Conservation (phyloP, 1,140 invertebrate species). For the Drosophila athabasca region DNA sequence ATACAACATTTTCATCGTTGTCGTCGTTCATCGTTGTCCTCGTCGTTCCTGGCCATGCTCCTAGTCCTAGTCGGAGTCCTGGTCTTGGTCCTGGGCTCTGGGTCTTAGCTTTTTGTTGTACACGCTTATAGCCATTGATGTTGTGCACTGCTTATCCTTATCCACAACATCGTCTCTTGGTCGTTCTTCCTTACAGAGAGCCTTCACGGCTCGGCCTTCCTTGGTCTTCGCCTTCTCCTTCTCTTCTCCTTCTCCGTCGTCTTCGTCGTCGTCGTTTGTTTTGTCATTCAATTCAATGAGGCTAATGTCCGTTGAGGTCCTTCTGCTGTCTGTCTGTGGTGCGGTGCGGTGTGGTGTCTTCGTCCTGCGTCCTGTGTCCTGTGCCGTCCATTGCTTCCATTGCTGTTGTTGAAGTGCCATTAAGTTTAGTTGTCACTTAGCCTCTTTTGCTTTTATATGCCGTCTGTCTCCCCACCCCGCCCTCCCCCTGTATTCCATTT, state of each 20-base stretch:
- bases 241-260: conserved; percentile 14
- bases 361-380: conserved; percentile 38
- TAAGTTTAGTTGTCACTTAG: conserved; percentile 83
- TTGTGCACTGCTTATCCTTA: conserved; percentile 75
- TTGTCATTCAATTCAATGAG: conserved; percentile 83
- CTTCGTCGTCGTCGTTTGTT: conserved; percentile 66
- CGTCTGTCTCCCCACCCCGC: conserved; percentile 10
- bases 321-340: conserved; percentile 1
- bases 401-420: conserved; percentile 83
- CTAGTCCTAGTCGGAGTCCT: no score
- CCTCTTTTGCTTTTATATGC: conserved; percentile 81
- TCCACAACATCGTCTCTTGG: conserved; percentile 69
- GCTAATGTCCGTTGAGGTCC: conserved; percentile 81
- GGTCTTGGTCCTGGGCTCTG: background rate
- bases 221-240: conserved; percentile 2
- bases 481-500: conserved; percentile 17
- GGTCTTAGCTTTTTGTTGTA: conserved; percentile 26
- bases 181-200: background rate
- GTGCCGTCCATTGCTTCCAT: conserved; percentile 71
- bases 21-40: conserved; percentile 38
- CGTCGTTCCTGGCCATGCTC: conserved; percentile 14
- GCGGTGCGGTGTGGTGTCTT: conserved; percentile 43
- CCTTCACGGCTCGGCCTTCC: background rate
- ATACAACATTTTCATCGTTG: conserved; percentile 73
- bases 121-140: conserved; percentile 48